Percentiles rank a stretch among this genome's conserved stretches.
phyloP scores from a whole-genome alignment of 2,888 invertebrate species.

The Pachymerium ferrugineum region DNA sequence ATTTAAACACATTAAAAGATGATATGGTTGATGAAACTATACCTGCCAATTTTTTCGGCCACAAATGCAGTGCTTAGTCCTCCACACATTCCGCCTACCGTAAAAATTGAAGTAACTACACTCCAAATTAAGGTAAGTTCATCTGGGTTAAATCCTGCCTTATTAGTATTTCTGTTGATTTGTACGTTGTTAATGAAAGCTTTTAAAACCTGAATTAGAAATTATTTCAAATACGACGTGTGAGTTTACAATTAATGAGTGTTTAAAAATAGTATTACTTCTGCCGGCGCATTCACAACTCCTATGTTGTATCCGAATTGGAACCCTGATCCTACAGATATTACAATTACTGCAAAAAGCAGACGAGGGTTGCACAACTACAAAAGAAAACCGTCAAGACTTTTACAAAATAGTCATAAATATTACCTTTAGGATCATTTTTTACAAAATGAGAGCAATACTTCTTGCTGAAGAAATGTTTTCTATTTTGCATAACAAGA shows the following conservation, averaged over 20 bases:
- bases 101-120: constrained; percentile 75
- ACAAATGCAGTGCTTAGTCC: constrained; percentile 72
- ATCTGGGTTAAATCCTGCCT: not conserved
- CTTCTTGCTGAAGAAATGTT: too few species aligned
- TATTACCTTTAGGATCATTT: not conserved
- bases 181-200: not conserved
- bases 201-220: not conserved
- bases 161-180: too few species aligned
- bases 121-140: constrained; percentile 57
- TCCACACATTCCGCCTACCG: constrained; percentile 82
- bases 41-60: constrained; percentile 55
- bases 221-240: not conserved
- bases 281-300: constrained; percentile 73
- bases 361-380: not conserved
- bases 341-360: not conserved
- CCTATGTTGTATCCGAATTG: constrained; percentile 73
- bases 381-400: not conserved
- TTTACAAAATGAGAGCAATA: too few species aligned
- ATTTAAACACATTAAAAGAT: constrained; percentile 1
- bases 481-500: too few species aligned
- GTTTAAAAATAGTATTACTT: constrained; percentile 52
- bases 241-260: too few species aligned
- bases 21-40: not conserved
- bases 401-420: not conserved
- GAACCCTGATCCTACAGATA: not conserved